phyloP scores from a whole-genome alignment of 2,797 vertebrate genomes.

The Choloepus didactylus region DNA sequence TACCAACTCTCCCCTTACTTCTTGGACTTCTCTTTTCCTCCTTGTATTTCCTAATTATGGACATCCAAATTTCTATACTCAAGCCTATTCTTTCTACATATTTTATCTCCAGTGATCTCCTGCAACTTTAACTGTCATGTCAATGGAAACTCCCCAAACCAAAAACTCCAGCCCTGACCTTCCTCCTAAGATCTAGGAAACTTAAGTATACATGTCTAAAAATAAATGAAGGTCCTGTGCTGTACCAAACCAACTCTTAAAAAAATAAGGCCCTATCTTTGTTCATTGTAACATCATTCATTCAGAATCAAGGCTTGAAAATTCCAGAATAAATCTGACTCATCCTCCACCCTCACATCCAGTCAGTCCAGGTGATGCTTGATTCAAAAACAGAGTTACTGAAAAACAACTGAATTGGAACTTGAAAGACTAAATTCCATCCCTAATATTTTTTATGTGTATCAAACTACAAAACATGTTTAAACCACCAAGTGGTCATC shows the following conservation, averaged over 20 bases:
- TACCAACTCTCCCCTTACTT: not conserved
- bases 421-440: not conserved
- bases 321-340: not conserved
- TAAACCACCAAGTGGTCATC: not conserved
- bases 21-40: not conserved
- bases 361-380: not conserved
- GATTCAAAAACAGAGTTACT: not conserved
- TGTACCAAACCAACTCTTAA: not conserved
- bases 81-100: not conserved
- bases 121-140: not conserved
- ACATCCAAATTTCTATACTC: not conserved
- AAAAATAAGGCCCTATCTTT: not conserved
- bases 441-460: not conserved
- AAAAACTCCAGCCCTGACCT: not conserved
- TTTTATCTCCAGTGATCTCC: not conserved
- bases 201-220: not conserved
- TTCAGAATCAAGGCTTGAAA: not conserved
- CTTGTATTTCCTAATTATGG: not conserved
- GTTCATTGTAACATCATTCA: not conserved
- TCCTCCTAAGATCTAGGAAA: not conserved
- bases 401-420: slow-evolving; percentile 6
- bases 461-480: not conserved
- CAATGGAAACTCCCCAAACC: not conserved
- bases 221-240: not conserved
- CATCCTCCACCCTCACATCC: not conserved